phyloP scores from a whole-genome alignment of 2,888 invertebrate genomes.

The Diadromus collaris region DNA sequence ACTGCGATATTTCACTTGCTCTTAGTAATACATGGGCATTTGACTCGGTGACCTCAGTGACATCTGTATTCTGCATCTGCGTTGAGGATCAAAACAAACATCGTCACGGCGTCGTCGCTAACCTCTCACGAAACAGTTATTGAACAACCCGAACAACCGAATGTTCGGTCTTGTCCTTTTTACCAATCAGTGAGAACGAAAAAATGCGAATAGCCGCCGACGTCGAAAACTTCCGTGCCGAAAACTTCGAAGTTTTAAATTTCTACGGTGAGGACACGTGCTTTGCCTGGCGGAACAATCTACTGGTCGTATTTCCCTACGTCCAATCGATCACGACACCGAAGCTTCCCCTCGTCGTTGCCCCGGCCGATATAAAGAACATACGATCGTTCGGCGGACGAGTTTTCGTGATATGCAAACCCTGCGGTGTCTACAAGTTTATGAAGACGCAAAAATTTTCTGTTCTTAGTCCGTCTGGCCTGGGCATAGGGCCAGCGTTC shows the following conservation, averaged over 20 bases:
- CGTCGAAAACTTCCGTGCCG: slow-evolving; percentile 61
- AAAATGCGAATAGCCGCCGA: slow-evolving; percentile 38
- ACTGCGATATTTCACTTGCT: no score
- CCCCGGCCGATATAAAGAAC: slow-evolving; percentile 69
- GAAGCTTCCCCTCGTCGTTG: slow-evolving; percentile 40
- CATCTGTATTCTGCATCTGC: no score
- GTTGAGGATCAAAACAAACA: no score
- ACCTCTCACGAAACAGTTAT: no score
- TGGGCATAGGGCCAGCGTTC: slow-evolving; percentile 70
- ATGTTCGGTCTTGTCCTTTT: background rate
- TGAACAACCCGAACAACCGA: no score
- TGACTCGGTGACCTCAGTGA: no score
- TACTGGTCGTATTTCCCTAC: slow-evolving; percentile 69
- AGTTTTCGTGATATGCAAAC: slow-evolving; percentile 71
- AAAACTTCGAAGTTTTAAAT: slow-evolving; percentile 68
- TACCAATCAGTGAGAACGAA: background rate
- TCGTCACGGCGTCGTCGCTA: no score
- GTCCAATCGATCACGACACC: slow-evolving; percentile 31
- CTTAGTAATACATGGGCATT: no score
- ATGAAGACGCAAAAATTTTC: slow-evolving; percentile 65
- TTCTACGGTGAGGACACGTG: slow-evolving; percentile 72
- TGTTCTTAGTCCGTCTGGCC: slow-evolving; percentile 69
- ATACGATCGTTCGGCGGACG: slow-evolving; percentile 68
- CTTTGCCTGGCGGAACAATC: slow-evolving; percentile 71
- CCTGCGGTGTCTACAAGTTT: slow-evolving; percentile 73